A percentile compares a stretch with the other conserved stretches of the same genome.
phyloP scores from a whole-genome alignment of 1,140 invertebrate species.

The Caenorhabditis inopinata region DNA sequence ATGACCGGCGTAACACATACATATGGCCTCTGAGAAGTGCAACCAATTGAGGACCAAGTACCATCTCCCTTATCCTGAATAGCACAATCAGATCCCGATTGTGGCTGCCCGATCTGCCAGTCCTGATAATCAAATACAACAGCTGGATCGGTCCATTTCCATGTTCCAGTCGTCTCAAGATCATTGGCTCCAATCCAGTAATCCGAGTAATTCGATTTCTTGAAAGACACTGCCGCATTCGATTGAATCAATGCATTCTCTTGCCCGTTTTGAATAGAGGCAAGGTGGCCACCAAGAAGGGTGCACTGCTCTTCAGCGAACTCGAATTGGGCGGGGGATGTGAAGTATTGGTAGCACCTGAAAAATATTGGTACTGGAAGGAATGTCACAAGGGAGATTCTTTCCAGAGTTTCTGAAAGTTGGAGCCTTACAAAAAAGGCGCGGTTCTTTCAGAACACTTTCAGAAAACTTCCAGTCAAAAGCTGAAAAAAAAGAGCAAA shows the following conservation, averaged over 20 bases:
- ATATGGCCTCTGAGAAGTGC: slow-evolving; percentile 25
- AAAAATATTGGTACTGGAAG: too few species aligned
- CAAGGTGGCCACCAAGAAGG: background rate
- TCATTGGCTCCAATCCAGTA: slow-evolving; percentile 38
- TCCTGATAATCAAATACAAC: slow-evolving; percentile 5
- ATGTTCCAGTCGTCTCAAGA: slow-evolving; percentile 25
- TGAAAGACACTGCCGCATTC: background rate
- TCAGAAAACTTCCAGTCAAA: too few species aligned
- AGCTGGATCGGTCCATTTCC: slow-evolving; percentile 33
- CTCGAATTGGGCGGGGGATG: background rate
- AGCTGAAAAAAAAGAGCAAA: too few species aligned
- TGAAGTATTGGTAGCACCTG: slow-evolving; percentile 14
- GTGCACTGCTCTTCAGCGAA: background rate
- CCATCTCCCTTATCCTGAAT: slow-evolving; percentile 19
- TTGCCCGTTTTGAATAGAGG: background rate
- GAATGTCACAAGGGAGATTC: too few species aligned
- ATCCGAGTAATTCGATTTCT: slow-evolving; percentile 18
- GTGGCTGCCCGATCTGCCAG: slow-evolving; percentile 24
- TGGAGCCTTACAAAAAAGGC: too few species aligned
- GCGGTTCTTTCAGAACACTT: too few species aligned
- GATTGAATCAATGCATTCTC: background rate
- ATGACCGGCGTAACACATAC: slow-evolving; percentile 33
- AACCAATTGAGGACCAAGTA: slow-evolving; percentile 2
- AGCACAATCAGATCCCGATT: slow-evolving; percentile 18
- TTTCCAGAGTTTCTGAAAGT: too few species aligned